These are phyloP conservation scores for Apamea epomidion DNA, from an alignment of 2,888 invertebrate species.

Conservation along the genomic window DNA sequence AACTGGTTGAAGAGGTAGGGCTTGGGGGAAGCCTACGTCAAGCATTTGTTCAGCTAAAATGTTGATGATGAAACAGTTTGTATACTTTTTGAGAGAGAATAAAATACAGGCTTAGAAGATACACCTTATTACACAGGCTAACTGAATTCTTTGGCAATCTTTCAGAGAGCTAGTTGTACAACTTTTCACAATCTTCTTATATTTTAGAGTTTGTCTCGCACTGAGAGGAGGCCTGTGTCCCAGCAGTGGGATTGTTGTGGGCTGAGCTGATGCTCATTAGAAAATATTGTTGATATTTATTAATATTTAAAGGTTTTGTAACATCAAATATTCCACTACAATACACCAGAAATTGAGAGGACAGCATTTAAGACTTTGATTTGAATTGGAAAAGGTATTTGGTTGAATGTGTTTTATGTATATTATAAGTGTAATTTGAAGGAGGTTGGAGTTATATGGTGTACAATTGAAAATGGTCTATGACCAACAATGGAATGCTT, in stretches of 20 bases:
- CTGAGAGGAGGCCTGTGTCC: no score
- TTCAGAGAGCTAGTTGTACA: background rate
- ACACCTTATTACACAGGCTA: background rate
- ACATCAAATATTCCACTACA: background rate
- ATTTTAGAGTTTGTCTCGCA: background rate
- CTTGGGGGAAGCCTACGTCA: no score
- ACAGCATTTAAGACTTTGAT: background rate
- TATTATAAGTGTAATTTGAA: background rate
- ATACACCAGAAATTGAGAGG: background rate
- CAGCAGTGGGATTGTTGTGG: no score
- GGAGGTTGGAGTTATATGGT: background rate
- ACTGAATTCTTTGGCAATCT: background rate
- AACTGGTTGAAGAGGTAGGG: no score
- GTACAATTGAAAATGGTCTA: background rate
- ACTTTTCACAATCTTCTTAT: background rate
- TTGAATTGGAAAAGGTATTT: background rate
- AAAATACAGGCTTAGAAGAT: background rate
- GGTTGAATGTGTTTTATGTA: background rate
- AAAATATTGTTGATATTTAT: background rate
- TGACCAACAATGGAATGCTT: background rate
- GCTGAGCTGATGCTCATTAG: background rate
- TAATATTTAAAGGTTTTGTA: no score
- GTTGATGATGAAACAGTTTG: background rate
- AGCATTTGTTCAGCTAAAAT: no score
- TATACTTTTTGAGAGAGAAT: background rate